Evolutionary conservation across 2,888 invertebrate species (phyloP), one percentile per base, ranked within the genome.

Genomic region (Euplexia lucipara): DNA sequence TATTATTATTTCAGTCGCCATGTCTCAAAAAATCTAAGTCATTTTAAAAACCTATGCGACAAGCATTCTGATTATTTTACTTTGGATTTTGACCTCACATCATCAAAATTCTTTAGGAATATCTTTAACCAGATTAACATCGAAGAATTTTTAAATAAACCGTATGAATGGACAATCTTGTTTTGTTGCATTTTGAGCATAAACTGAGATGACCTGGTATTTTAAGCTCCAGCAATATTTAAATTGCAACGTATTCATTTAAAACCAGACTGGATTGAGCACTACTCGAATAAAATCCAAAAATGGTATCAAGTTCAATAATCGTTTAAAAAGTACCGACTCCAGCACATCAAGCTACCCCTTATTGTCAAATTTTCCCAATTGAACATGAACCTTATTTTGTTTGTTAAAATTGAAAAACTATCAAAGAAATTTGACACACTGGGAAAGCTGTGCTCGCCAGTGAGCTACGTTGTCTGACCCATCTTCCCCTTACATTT

Each of bases 21-120:
- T 54, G 32, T 60, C 45, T 14, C 37, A 57, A 20, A 22, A 16
- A 39, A n/a, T 30, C 59, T 60, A 51, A 61, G 53, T 18, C 12
- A 70, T n/a, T n/a, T n/a, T n/a, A n/a, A n/a, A n/a, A 75, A 74
- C 37, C 54, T 66, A 61, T 58, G 70, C 75, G 45, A 75, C 53
- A 44, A 54, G 57, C 30, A 58, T 66, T 42, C 49, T 41, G 57
- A 70, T 74, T 61, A 65, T 34, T 42, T 60, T 49, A 45, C 30
- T 44, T 30, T 16, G 51, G 69, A 49, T 57, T 60, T 61, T 61
- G 66, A 66, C 53, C 53, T 75, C 60, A 66, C n/a, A 54, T 58
- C n/a, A 75, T 70, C 45, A 58, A 62, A 47, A 74, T 75, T 75
- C 76, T 61, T 61, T 10, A 20, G 6, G 54, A 61, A 58, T 49